Percentiles rank a stretch among this genome's conserved stretches.
phyloP scores from a whole-genome alignment of 2,113 vertebrate species.

The Lathamus discolor region DNA sequence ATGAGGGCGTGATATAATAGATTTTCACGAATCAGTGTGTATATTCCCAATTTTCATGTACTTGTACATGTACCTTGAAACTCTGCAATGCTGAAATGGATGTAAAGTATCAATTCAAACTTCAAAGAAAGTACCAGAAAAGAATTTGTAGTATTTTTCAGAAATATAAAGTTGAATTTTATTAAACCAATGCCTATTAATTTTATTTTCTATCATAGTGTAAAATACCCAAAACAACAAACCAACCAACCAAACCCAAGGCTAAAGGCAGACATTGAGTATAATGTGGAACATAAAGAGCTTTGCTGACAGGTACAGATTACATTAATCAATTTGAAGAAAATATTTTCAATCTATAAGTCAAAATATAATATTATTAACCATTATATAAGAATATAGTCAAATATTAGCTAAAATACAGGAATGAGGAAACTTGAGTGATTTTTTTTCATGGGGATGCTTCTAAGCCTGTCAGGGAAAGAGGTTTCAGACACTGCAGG shows the following conservation, averaged over 20 bases:
- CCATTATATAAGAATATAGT: background rate
- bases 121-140: background rate
- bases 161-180: background rate
- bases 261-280: background rate
- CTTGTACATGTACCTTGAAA: background rate
- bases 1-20: background rate
- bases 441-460: background rate
- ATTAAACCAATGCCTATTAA: background rate
- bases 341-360: background rate
- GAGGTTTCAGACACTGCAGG: background rate
- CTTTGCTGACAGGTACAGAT: background rate
- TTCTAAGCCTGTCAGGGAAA: background rate
- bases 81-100: background rate
- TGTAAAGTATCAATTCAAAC: background rate
- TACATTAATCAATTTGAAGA: background rate
- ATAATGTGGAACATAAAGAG: background rate
- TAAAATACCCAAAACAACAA: background rate
- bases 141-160: background rate
- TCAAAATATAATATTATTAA: background rate
- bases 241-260: background rate
- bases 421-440: background rate
- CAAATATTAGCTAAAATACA: background rate
- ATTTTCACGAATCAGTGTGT: background rate
- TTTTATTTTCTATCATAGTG: background rate
- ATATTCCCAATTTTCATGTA: background rate